Conservation (phyloP, 2,113 vertebrate species). For the Nibea coibor region DNA sequence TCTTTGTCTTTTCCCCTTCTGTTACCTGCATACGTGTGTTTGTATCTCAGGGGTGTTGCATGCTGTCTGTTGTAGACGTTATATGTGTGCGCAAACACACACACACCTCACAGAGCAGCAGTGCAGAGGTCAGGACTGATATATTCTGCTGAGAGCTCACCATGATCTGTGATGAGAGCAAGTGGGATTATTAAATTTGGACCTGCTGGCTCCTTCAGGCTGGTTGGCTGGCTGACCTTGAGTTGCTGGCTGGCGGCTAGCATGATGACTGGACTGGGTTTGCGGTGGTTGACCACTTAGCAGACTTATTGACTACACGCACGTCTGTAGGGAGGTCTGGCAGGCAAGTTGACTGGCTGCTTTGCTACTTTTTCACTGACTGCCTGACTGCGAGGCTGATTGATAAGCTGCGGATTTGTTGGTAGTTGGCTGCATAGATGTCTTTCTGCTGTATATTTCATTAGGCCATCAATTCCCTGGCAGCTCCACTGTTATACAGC, state of each 20-base stretch:
- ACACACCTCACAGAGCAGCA: slow-evolving; percentile 20
- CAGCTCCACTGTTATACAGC: slow-evolving; percentile 19
- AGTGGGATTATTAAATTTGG: slow-evolving; percentile 74
- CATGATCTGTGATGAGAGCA: slow-evolving; percentile 66
- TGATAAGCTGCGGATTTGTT: slow-evolving; percentile 50
- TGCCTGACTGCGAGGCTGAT: slow-evolving; percentile 30
- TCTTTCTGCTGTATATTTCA: slow-evolving; percentile 42
- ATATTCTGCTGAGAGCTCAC: slow-evolving; percentile 65
- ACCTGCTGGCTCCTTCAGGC: slow-evolving; percentile 63
- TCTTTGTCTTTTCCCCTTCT: not conserved
- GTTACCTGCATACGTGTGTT: not conserved
- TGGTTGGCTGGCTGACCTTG: slow-evolving; percentile 72
- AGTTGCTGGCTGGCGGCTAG: slow-evolving; percentile 56
- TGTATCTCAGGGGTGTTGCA: not conserved
- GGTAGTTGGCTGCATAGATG: not conserved
- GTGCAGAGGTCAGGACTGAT: slow-evolving; percentile 68
- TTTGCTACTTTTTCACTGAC: slow-evolving; percentile 17
- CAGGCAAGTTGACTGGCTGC: slow-evolving; percentile 17
- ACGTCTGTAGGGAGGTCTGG: slow-evolving; percentile 47
- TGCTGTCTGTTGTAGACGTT: slow-evolving; percentile 19
- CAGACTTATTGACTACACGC: slow-evolving; percentile 57
- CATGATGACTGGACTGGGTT: slow-evolving; percentile 39
- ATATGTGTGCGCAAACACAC: not conserved
- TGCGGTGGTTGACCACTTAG: slow-evolving; percentile 40
- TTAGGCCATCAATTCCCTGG: slow-evolving; percentile 26